Evolutionary conservation across 2,888 invertebrate genomes (phyloP).

Genomic region (Petrolisthes cinctipes): DNA sequence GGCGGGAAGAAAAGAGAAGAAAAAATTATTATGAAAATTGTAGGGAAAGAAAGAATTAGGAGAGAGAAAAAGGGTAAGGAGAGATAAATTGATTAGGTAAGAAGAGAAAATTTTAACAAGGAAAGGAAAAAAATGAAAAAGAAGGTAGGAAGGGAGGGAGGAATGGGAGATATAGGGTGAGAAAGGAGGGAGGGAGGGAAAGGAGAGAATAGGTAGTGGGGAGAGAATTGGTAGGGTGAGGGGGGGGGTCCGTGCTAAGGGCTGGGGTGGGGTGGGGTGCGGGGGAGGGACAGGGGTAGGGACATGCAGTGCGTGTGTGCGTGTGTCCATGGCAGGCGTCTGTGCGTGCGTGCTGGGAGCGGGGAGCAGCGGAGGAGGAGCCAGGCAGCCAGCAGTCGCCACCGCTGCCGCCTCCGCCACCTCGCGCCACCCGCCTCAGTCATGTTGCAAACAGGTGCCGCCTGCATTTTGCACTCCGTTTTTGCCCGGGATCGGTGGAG

Average conservation of each 20-base stretch:
- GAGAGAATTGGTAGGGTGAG: background rate
- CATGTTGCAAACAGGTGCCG: slow-evolving; percentile 63
- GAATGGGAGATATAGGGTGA: background rate
- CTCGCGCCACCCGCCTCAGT: slow-evolving; percentile 59
- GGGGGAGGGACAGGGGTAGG: slow-evolving; percentile 19
- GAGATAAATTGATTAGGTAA: background rate
- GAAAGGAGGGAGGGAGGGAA: background rate
- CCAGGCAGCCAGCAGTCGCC: slow-evolving; percentile 55
- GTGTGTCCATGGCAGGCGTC: slow-evolving; percentile 49
- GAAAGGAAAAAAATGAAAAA: background rate
- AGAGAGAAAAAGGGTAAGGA: background rate
- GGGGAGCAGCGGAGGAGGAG: slow-evolving; percentile 50
- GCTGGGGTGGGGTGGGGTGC: background rate
- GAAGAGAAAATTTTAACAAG: background rate
- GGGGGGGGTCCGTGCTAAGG: background rate
- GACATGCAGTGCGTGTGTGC: slow-evolving; percentile 47
- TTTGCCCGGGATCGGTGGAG: slow-evolving; percentile 58
- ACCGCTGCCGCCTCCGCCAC: slow-evolving; percentile 52
- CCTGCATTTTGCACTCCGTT: slow-evolving; percentile 62
- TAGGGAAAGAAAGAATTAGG: background rate
- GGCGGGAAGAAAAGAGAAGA: background rate
- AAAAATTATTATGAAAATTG: background rate
- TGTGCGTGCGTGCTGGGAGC: slow-evolving; percentile 53
- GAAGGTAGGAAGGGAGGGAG: background rate
- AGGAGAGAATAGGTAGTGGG: background rate